Conservation (phyloP, 2,888 invertebrate species). For the Drosophila infuscata region DNA sequence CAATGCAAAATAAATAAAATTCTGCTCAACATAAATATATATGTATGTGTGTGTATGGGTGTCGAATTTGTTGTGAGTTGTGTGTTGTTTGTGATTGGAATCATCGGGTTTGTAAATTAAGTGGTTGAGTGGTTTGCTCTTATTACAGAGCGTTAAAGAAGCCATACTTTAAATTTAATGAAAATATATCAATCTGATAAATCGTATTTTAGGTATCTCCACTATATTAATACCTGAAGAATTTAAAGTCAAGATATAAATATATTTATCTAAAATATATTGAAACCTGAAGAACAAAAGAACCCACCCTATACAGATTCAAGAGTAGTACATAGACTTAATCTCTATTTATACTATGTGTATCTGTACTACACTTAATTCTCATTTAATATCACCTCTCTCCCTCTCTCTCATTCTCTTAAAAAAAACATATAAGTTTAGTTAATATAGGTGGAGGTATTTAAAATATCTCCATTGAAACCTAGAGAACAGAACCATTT, state of each 20-base stretch:
- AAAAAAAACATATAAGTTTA: background rate
- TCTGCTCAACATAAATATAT: constrained; percentile 20
- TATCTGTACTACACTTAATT: background rate
- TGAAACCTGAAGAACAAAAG: background rate
- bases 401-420: background rate
- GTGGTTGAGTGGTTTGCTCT: background rate
- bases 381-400: background rate
- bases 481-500: too few relatives aligned
- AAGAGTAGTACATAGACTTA: background rate
- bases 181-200: background rate
- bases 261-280: background rate
- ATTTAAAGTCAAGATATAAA: background rate
- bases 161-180: background rate
- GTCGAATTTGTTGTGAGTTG: constrained; percentile 16
- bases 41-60: constrained; percentile 25
- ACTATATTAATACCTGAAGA: background rate
- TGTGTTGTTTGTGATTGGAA: background rate
- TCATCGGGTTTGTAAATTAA: background rate
- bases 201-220: background rate
- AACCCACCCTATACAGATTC: background rate
- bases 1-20: constrained; percentile 32
- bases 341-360: background rate
- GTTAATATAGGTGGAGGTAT: background rate
- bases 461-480: too few relatives aligned
- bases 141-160: background rate